These are phyloP conservation scores for Gymnoscopelus microlampas DNA, from an alignment of 2,797 vertebrate genomes.

Conservation along the genomic window DNA sequence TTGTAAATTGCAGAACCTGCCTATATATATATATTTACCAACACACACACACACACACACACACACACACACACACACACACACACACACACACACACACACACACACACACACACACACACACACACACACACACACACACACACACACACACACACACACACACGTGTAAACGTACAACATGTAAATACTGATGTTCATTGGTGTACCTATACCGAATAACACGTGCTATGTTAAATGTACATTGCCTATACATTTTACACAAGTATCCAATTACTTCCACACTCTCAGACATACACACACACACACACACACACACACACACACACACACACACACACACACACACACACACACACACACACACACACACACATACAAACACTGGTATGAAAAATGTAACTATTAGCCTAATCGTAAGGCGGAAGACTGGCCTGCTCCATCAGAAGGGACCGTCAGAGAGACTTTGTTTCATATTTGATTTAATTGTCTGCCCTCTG, in stretches of 20 bases:
- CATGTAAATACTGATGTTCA: conserved; percentile 9
- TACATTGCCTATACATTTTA: no score
- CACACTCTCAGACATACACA: conserved; percentile 11
- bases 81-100: background rate
- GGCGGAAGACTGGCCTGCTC: conserved; percentile 93
- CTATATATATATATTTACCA: no score
- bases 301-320: conserved; percentile 7
- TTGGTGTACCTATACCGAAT: background rate
- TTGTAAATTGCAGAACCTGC: no score
- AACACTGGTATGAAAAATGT: conserved; percentile 80
- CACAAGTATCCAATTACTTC: no score
- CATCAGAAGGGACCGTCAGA: conserved; percentile 96
- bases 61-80: no score
- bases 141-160: conserved; percentile 2
- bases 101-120: conserved; percentile 1
- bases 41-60: no score
- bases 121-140: conserved; percentile 1
- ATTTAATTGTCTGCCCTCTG: conserved; percentile 99
- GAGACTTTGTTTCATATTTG: conserved; percentile 99
- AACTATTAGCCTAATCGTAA: conserved; percentile 90
- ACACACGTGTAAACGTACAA: conserved; percentile 32
- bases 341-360: conserved; percentile 23
- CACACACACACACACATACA: conserved; percentile 27
- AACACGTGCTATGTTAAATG: no score
- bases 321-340: conserved; percentile 24